A percentile compares a stretch with the other conserved stretches of the same genome.
phyloP scores from a whole-genome alignment of 2,888 invertebrate genomes.

The Eupithecia pulchellata region DNA sequence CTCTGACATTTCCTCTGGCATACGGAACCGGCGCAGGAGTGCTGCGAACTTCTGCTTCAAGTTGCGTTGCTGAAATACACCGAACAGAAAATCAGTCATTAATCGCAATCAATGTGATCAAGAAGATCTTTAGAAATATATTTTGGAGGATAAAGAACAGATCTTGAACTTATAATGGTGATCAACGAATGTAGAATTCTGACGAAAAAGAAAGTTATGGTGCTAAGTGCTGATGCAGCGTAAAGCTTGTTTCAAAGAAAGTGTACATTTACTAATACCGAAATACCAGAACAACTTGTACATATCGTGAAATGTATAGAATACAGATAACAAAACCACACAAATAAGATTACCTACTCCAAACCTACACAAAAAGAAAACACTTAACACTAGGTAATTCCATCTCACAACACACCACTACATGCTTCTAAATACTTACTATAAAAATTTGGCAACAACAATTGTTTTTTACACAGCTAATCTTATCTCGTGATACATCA shows the following conservation, averaged over 20 bases:
- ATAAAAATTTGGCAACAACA: conserved; percentile 7
- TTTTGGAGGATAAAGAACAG: not conserved
- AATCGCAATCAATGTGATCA: not conserved
- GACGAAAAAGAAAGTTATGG: not conserved
- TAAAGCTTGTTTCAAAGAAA: not conserved
- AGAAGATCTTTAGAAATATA: not conserved
- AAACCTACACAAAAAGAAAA: conserved; percentile 12
- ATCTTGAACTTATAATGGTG: not conserved
- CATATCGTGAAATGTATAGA: not conserved
- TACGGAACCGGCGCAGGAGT: conserved; percentile 95
- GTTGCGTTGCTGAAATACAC: conserved; percentile 91
- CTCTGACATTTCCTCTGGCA: conserved; percentile 94
- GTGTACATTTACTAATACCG: not conserved
- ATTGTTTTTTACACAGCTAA: conserved; percentile 41
- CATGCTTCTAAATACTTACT: conserved; percentile 29
- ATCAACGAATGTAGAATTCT: not conserved
- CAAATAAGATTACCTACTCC: conserved; percentile 4
- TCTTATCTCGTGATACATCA: conserved; percentile 31
- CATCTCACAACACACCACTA: conserved; percentile 30
- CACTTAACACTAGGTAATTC: conserved; percentile 31
- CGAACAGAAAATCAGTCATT: not conserved
- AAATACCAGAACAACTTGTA: not conserved
- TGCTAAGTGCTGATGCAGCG: not conserved
- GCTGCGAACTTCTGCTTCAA: conserved; percentile 98
- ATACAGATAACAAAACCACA: not conserved